Evolutionary conservation across 2,888 invertebrate species (phyloP), one percentile per base, ranked within the genome.

Genomic region (Caprella mutica): DNA sequence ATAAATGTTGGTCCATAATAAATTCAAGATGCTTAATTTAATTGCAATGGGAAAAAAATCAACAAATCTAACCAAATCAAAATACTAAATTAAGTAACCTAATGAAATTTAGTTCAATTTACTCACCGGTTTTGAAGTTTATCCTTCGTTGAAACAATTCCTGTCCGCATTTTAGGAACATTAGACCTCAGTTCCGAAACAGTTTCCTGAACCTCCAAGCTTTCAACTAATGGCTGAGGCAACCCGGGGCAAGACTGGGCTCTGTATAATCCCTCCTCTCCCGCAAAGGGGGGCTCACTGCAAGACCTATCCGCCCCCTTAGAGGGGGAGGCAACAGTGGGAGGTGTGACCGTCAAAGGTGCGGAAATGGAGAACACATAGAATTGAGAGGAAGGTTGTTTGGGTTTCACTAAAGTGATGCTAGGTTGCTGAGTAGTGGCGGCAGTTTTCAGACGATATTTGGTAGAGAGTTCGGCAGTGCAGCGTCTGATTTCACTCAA

Each of bases 231-330:
- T 5, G 44, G 30, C 21, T 55, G 44, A 9, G 60, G 58, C 5
- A 64, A 52, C 3, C 64, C 64, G 2, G 64, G 64, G 43, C 64
- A 64, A 3, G 64, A 64, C 40, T 59, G 46, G 26, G 58, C 64
- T 12, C 64, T 53, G 44, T 64, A 64, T n/a, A 64, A 54, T 4
- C 60, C 58, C 40, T 64, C 64, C 38, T 64, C 64, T 2, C 52
- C 54, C 2, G 53, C 43, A 44, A 56, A 58, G 1, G 64, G 64
- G n/a, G 64, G 64, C 39, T 64, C 64, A 30, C 64, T 64, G 14
- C 59, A 56, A 26, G 59, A 59, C 12, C 63, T 50, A 14, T 12
- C 51, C 6, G 30, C 33, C 17, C 23, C 35, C 17, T 30, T 8
- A 27, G 42, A 23, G 2, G 33, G 35, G 5, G 33, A 24, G 19